Percentiles rank a stretch among this genome's conserved stretches.
phyloP scores from a whole-genome alignment of 2,888 invertebrate species.

The Drosophila fungiperda region DNA sequence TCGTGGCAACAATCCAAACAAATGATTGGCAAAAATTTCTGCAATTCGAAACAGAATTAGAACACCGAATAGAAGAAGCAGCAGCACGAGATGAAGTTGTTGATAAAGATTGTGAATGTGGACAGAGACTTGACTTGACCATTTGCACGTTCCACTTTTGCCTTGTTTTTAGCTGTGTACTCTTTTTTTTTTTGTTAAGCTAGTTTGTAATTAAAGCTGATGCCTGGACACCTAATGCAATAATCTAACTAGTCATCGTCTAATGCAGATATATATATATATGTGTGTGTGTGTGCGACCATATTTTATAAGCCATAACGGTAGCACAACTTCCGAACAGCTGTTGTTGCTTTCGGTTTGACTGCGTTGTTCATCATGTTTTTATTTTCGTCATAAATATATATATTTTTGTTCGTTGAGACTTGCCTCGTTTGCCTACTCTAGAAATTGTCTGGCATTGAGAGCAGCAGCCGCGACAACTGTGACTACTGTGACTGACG shows the following conservation, averaged over 20 bases:
- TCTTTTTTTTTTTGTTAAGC: conserved; percentile 4
- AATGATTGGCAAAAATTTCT: conserved; percentile 56
- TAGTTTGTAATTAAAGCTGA: conserved; percentile 55
- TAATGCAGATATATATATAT: conserved; percentile 35
- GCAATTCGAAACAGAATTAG: conserved; percentile 50
- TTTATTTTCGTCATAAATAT: conserved; percentile 1
- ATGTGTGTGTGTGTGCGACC: not conserved
- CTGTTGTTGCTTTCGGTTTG: conserved; percentile 42
- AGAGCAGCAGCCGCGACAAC: conserved; percentile 51
- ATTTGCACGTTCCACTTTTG: conserved; percentile 48
- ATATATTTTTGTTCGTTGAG: conserved; percentile 6
- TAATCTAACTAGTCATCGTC: conserved; percentile 67
- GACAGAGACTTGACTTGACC: conserved; percentile 20
- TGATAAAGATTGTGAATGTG: conserved; percentile 9
- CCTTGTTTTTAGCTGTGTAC: conserved; percentile 3
- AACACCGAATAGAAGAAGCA: conserved; percentile 12
- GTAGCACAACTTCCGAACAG: conserved; percentile 69
- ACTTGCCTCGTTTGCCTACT: conserved; percentile 63
- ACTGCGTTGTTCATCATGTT: conserved; percentile 42
- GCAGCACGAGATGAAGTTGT: conserved; percentile 6
- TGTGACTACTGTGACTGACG: conserved; percentile 55
- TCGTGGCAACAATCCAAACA: conserved; percentile 48
- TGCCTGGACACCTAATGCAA: conserved; percentile 57
- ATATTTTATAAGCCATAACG: conserved; percentile 68
- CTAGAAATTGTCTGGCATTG: conserved; percentile 73